Conservation (phyloP, 2,113 vertebrate species). For the Plestiodon gilberti region DNA sequence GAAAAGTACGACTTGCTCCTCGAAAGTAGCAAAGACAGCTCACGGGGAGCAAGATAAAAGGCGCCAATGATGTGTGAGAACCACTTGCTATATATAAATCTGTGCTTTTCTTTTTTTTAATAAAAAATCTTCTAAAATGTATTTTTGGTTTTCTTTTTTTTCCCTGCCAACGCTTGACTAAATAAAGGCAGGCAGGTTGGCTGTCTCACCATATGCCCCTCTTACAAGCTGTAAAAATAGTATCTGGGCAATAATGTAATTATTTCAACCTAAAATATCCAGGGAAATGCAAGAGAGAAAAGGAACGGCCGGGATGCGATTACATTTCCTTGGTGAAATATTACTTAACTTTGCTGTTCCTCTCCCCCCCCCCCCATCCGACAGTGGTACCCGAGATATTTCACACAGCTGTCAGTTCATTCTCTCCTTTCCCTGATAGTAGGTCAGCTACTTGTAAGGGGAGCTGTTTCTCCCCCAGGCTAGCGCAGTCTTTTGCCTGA, state of each 20-base stretch:
- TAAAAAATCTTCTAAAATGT: neutral
- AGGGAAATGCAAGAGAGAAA: neutral
- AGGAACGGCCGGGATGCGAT: neutral
- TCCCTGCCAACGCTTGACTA: neutral
- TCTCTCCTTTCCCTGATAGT: neutral
- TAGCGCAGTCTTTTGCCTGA: neutral
- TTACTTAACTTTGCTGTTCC: neutral
- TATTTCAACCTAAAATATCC: constrained; percentile 24
- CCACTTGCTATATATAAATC: neutral
- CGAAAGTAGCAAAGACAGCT: constrained; percentile 51
- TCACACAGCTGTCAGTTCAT: neutral
- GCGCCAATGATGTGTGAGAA: neutral
- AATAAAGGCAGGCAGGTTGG: constrained; percentile 16
- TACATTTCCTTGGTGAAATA: neutral
- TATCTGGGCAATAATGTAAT: constrained; percentile 22
- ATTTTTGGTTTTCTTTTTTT: constrained; percentile 8
- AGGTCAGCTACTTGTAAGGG: neutral
- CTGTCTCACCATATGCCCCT: constrained; percentile 24
- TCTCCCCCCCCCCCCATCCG: neutral
- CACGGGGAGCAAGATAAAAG: constrained; percentile 30
- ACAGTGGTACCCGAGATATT: neutral
- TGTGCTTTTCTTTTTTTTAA: neutral
- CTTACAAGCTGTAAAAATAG: constrained; percentile 4
- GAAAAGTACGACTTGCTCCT: constrained; percentile 53
- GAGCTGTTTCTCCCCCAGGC: neutral